Evolutionary conservation across 2,113 vertebrate species (phyloP).

Genomic region (Lipotes vexillifer): DNA sequence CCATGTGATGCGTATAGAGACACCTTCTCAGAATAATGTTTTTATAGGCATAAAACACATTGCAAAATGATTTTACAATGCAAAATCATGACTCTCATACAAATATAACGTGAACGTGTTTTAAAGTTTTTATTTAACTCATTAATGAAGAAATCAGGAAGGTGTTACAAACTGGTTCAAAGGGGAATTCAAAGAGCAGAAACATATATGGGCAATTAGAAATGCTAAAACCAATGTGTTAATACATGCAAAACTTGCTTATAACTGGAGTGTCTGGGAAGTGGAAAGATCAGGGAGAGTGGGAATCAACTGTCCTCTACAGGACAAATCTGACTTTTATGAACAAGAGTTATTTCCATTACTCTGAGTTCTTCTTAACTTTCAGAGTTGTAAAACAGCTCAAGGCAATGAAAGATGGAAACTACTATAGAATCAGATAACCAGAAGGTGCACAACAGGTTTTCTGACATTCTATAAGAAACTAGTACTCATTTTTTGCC

Average conservation of each 20-base stretch:
- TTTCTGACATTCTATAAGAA: background rate
- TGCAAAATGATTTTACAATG: background rate
- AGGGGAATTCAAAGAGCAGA: background rate
- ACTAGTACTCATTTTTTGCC: background rate
- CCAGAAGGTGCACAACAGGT: background rate
- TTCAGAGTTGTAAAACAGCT: background rate
- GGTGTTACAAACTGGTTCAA: background rate
- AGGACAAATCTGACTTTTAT: background rate
- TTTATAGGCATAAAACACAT: background rate
- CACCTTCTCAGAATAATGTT: background rate
- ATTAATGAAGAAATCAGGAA: background rate
- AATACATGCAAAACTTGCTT: background rate
- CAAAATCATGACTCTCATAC: background rate
- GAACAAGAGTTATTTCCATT: background rate
- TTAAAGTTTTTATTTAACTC: background rate
- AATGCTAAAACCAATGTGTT: background rate
- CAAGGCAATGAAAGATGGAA: background rate
- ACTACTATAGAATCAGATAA: background rate
- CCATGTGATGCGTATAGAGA: accelerated
- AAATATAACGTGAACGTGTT: background rate
- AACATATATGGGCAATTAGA: background rate
- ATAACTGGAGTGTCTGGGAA: background rate
- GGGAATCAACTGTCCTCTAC: background rate
- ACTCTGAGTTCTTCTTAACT: background rate
- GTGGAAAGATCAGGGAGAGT: background rate